A percentile compares a stretch with the other conserved stretches of the same genome.
Conservation (phyloP, 2,888 invertebrate species). For the Ochlodes sylvanus region DNA sequence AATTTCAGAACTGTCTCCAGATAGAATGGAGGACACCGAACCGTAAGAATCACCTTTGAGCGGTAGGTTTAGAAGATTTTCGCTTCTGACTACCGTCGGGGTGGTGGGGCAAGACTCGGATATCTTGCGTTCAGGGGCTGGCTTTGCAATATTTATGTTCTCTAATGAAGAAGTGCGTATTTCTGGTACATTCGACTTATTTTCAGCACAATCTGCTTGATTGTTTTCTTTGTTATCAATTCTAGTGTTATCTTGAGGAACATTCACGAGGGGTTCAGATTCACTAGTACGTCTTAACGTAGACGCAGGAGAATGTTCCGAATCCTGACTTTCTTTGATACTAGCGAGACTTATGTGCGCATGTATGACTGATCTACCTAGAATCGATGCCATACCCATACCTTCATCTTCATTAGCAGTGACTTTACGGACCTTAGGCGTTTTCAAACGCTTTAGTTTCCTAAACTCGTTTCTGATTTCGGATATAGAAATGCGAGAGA, state of each 20-base stretch:
- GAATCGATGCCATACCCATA: conserved; percentile 87
- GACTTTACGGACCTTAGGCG: conserved; percentile 67
- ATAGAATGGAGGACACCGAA: conserved; percentile 74
- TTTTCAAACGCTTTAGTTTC: conserved; percentile 73
- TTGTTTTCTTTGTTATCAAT: conserved; percentile 41
- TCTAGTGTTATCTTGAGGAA: conserved; percentile 56
- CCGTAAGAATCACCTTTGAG: conserved; percentile 68
- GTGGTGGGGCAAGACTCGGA: conserved; percentile 79
- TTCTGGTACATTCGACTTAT: conserved; percentile 56
- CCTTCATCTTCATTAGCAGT: conserved; percentile 75
- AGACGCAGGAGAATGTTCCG: conserved; percentile 72
- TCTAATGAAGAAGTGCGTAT: conserved; percentile 70
- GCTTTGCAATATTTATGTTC: conserved; percentile 59
- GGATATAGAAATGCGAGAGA: conserved; percentile 72
- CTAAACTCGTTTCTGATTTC: conserved; percentile 76
- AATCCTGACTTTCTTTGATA: conserved; percentile 84
- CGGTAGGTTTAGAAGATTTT: conserved; percentile 71
- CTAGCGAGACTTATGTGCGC: conserved; percentile 85
- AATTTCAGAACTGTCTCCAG: conserved; percentile 76
- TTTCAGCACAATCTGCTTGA: conserved; percentile 42
- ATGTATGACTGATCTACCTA: conserved; percentile 87
- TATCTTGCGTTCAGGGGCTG: conserved; percentile 57
- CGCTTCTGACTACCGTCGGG: conserved; percentile 66
- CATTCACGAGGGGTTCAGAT: conserved; percentile 67
- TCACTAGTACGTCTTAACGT: conserved; percentile 73